phyloP scores from a whole-genome alignment of 2,113 vertebrate genomes.

The Dendrocopos noguchii region DNA sequence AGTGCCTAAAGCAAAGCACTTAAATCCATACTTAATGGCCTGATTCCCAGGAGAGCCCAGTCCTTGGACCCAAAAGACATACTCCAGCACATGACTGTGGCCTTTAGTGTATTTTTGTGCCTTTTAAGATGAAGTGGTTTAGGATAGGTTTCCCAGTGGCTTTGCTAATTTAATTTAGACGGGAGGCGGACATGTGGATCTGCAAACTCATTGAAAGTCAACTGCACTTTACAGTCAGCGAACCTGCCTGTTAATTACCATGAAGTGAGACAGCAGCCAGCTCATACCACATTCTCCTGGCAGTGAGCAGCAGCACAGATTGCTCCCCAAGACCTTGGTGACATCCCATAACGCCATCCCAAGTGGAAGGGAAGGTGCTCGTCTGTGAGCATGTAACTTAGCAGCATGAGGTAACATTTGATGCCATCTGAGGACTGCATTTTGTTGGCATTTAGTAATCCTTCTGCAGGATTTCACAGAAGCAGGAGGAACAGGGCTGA shows the following conservation, averaged over 20 bases:
- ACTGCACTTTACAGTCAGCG: neutral
- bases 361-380: neutral
- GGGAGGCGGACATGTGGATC: neutral
- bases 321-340: neutral
- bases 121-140: neutral
- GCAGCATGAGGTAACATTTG: neutral
- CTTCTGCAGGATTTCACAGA: neutral
- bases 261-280: neutral
- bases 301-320: rapidly evolving
- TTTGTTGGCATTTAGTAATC: neutral
- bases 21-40: conserved; percentile 33
- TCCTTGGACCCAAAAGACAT: neutral
- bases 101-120: neutral
- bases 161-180: conserved; percentile 10
- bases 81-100: neutral
- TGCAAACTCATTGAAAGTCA: neutral
- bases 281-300: rapidly evolving
- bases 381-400: neutral
- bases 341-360: neutral
- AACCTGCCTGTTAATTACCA: neutral
- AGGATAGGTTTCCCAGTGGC: neutral
- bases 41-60: neutral
- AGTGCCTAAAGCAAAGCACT: conserved; percentile 39
- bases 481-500: neutral
- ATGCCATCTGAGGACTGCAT: neutral